Conservation (phyloP, 2,888 invertebrate species). For the Sinohyriopsis cumingii region DNA sequence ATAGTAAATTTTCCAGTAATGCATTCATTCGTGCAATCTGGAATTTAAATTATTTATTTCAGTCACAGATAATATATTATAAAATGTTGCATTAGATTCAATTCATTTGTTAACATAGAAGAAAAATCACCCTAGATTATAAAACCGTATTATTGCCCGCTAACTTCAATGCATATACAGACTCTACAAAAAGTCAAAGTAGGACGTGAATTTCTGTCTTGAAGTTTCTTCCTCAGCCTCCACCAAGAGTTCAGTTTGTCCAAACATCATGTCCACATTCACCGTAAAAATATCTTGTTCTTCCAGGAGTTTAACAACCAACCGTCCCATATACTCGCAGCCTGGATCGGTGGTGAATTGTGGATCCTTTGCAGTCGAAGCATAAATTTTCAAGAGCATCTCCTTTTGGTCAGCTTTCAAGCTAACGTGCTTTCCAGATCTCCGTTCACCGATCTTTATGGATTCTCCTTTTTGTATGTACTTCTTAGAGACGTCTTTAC, state of each 20-base stretch:
- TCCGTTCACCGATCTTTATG: conserved; percentile 1
- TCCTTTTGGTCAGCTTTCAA: neutral
- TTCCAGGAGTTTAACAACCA: conserved; percentile 1
- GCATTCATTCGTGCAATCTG: too few relatives aligned
- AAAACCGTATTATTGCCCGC: too few relatives aligned
- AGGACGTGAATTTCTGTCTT: too few relatives aligned
- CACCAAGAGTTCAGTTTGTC: conserved; percentile 11
- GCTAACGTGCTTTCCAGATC: neutral
- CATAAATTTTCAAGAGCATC: conserved; percentile 1
- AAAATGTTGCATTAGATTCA: too few relatives aligned
- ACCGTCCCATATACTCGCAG: conserved; percentile 4
- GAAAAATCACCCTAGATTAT: too few relatives aligned
- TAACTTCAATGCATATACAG: too few relatives aligned
- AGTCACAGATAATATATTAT: too few relatives aligned
- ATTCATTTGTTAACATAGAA: too few relatives aligned
- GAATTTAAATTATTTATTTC: too few relatives aligned
- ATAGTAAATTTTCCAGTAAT: too few relatives aligned
- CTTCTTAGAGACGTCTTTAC: conserved; percentile 3
- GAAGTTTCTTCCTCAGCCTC: conserved; percentile 2
- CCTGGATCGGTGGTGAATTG: conserved; percentile 1
- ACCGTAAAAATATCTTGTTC: neutral
- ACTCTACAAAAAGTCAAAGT: too few relatives aligned
- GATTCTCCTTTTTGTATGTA: conserved; percentile 4
- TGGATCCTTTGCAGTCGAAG: conserved; percentile 2
- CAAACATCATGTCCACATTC: conserved; percentile 6